Evolutionary conservation across 1,140 invertebrate species (phyloP).

Genomic region (Eulimnadia texana): DNA sequence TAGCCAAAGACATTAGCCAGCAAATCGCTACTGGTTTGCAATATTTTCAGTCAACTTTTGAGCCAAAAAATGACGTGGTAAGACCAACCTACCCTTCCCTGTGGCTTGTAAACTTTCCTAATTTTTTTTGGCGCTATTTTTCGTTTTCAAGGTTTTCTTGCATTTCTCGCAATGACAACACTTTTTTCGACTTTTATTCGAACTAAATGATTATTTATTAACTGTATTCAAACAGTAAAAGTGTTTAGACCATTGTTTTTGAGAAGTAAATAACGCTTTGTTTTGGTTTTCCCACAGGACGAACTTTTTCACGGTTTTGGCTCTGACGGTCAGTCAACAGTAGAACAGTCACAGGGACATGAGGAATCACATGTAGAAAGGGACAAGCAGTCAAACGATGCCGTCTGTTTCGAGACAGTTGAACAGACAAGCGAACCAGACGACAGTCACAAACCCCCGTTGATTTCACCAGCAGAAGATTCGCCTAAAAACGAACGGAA

Average conservation of each 20-base stretch:
- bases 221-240: too few species aligned
- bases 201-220: too few species aligned
- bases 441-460: too few species aligned
- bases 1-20: slow-evolving; percentile 18
- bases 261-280: too few species aligned
- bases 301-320: neutral
- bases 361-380: neutral
- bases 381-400: neutral
- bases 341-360: neutral
- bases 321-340: neutral
- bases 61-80: slow-evolving; percentile 26
- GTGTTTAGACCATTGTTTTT: too few species aligned
- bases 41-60: slow-evolving; percentile 30
- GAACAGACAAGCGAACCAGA: too few species aligned
- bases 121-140: too few species aligned
- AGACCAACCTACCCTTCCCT: slow-evolving; percentile 19
- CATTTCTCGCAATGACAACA: too few species aligned
- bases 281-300: neutral
- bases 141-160: too few species aligned
- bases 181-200: too few species aligned
- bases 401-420: neutral
- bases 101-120: too few species aligned
- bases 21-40: slow-evolving; percentile 26
- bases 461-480: too few species aligned
- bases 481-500: neutral